Evolutionary conservation across 2,797 vertebrate genomes (phyloP), one percentile per base, ranked within the genome.

Genomic region (Neopelma chrysocephalum): DNA sequence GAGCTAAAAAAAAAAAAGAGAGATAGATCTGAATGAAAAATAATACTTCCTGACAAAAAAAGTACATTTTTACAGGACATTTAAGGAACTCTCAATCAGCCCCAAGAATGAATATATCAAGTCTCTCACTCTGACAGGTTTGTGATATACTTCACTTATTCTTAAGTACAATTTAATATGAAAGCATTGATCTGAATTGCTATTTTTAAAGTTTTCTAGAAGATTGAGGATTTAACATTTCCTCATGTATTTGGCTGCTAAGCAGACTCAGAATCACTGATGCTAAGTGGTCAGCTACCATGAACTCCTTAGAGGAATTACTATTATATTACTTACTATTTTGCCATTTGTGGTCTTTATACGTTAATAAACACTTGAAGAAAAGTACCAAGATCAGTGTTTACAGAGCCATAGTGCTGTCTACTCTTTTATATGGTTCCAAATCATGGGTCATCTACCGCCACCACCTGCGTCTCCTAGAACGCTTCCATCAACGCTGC

Each of bases 21-120:
- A 82, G 20, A 60, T 9, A 81, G 47, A 61, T 61, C 64, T 78
- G 77, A 90, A 93, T 84, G 82, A 96, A 96, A 96, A 96, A 93
- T 80, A 94, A 66, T 88, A 77, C 34, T 92, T 90, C 48, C 32
- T 78, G 78, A 72, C 5, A 71, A 43, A 6, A 29, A 43, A 48
- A 82, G 11, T 54, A 85, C 38, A 64, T 42, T n/a, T 90, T 93
- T 92, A 43, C 31, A 81, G 40, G 31, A 71, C 85, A 40, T 85
- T 71, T 25, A 78, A 85, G 72, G 23, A 89, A 89, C 86, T 60
- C 50, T 90, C 50, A 81, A 17, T 90, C 32, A 89, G 11, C 27
- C 38, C 20, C n/a, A 65, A 68, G 45, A 96, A 95, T n/a, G 15
- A 94, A 81, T 93, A 81, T 64, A 87, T 87, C 38, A 78, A 87